A percentile compares a stretch with the other conserved stretches of the same genome.
Evolutionary conservation across 2,113 vertebrate genomes (phyloP).

Genomic region (Leucopsar rothschildi): DNA sequence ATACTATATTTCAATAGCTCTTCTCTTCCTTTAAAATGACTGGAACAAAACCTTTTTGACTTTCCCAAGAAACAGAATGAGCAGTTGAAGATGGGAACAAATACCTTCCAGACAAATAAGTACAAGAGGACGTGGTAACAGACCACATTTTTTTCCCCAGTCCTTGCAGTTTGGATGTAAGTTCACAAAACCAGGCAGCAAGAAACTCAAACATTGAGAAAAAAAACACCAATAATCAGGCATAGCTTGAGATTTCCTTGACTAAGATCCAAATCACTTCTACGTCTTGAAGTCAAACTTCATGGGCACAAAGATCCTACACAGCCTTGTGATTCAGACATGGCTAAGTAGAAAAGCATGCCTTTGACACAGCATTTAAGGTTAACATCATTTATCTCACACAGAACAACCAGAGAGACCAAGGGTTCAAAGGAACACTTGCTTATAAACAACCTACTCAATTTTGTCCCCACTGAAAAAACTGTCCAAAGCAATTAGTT

Average conservation of each 20-base stretch:
- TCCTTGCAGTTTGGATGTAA: background rate
- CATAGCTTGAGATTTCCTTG: background rate
- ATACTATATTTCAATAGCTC: background rate
- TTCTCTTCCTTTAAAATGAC: background rate
- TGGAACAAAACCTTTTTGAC: background rate
- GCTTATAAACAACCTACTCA: constrained; percentile 37
- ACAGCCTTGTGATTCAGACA: background rate
- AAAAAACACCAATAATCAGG: background rate
- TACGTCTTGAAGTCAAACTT: background rate
- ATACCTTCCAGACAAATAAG: fast-evolving
- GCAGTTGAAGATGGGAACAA: background rate
- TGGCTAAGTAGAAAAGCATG: constrained; percentile 12
- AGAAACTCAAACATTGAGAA: background rate
- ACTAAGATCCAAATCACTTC: background rate
- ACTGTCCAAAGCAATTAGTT: constrained; percentile 43
- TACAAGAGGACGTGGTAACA: background rate
- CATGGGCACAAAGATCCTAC: background rate
- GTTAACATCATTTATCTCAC: constrained; percentile 17
- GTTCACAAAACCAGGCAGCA: background rate
- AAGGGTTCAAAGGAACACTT: constrained; percentile 29
- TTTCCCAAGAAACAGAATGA: background rate
- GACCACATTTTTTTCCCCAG: background rate
- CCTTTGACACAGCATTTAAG: background rate
- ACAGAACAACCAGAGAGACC: background rate
- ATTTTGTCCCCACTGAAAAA: constrained; percentile 40